Evolutionary conservation across 2,113 vertebrate species (phyloP).

Genomic region (Myotis lucifugus): DNA sequence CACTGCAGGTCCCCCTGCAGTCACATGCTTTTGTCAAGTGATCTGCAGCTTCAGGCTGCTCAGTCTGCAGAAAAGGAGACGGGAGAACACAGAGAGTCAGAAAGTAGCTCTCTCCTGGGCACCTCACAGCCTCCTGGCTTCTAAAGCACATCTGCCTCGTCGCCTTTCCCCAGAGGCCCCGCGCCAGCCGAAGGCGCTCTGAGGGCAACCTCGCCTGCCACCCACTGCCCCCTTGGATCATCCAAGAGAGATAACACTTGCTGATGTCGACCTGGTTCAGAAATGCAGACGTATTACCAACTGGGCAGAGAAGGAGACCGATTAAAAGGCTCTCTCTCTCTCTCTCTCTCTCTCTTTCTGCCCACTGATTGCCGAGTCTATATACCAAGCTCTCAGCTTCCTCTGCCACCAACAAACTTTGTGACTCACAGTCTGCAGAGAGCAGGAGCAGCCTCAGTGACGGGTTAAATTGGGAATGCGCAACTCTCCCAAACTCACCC

Average conservation of each 20-base stretch:
- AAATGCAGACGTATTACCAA: background rate
- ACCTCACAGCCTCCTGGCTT: background rate
- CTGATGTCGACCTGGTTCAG: background rate
- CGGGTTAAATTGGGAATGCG: slow-evolving; percentile 45
- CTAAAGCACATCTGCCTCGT: background rate
- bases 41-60: slow-evolving; percentile 73
- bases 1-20: slow-evolving; percentile 76
- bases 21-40: slow-evolving; percentile 77
- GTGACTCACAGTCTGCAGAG: slow-evolving; percentile 65
- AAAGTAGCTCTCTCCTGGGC: slow-evolving; percentile 32
- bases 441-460: slow-evolving; percentile 4
- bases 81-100: background rate
- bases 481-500: background rate
- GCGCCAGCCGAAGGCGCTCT: background rate
- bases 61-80: slow-evolving; percentile 61
- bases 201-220: background rate
- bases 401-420: slow-evolving; percentile 70
- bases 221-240: background rate
- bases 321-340: background rate
- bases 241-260: background rate
- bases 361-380: background rate
- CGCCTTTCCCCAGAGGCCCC: background rate
- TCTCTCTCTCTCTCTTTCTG: background rate
- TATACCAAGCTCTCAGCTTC: background rate
- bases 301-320: background rate